Evolutionary conservation across 2,888 invertebrate genomes (phyloP).

Genomic region (Meiosimyza platycephala): DNA sequence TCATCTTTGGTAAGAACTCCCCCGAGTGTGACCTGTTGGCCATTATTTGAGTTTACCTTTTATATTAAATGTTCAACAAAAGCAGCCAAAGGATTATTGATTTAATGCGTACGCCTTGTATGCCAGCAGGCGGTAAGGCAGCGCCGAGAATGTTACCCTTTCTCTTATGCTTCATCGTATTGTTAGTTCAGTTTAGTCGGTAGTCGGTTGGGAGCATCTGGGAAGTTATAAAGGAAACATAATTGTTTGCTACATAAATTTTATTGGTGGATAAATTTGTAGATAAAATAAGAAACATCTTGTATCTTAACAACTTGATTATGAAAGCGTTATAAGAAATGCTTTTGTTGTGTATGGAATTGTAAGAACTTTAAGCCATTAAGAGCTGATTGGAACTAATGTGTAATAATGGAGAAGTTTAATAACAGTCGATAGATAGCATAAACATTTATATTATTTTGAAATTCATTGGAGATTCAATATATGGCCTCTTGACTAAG

Average conservation of each 20-base stretch:
- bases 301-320: not conserved
- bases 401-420: too few relatives aligned
- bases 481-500: too few relatives aligned
- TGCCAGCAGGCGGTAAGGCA: not conserved
- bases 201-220: not conserved
- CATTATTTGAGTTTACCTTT: conserved; percentile 30
- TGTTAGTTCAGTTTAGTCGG: not conserved
- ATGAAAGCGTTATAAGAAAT: not conserved
- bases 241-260: conserved; percentile 7
- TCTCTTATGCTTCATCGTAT: not conserved
- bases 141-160: too few relatives aligned
- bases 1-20: conserved; percentile 28
- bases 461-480: too few relatives aligned
- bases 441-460: too few relatives aligned
- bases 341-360: not conserved
- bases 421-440: too few relatives aligned
- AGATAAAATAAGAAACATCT: not conserved
- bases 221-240: not conserved
- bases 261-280: conserved; percentile 2
- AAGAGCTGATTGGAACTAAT: too few relatives aligned
- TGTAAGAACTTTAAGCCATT: too few relatives aligned
- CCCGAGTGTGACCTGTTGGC: conserved; percentile 14
- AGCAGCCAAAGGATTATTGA: conserved; percentile 25
- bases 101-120: not conserved
- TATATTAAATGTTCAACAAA: conserved; percentile 22